Conservation (phyloP, 1,140 invertebrate species). For the Brachionus plicatilis region DNA sequence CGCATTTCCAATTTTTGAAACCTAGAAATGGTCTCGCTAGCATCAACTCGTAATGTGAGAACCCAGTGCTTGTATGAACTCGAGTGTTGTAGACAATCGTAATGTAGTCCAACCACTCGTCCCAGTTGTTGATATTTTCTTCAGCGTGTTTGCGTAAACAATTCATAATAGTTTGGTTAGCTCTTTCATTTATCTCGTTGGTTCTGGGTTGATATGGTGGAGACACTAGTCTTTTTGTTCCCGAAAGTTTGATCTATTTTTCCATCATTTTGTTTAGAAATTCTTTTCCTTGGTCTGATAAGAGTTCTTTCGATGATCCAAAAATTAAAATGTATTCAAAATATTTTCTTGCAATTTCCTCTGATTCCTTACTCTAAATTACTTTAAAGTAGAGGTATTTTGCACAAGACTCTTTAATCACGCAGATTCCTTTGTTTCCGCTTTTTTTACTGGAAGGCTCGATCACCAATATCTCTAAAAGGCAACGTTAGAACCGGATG, state of each 20-base stretch:
- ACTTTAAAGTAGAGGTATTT: background rate
- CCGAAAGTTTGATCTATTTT: background rate
- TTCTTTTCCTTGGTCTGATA: slow-evolving; percentile 30
- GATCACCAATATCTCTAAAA: background rate
- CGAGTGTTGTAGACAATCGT: background rate
- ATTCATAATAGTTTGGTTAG: slow-evolving; percentile 4
- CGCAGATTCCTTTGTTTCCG: background rate
- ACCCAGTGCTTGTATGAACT: background rate
- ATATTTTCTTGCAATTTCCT: background rate
- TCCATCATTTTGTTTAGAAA: background rate
- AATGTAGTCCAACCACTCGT: background rate
- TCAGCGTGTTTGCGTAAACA: background rate
- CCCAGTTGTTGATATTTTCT: background rate
- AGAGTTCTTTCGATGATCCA: background rate
- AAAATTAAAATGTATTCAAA: background rate
- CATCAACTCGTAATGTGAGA: background rate
- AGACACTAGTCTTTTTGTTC: background rate
- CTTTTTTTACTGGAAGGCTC: background rate
- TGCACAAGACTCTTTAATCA: background rate
- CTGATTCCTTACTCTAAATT: background rate
- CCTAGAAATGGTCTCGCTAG: too few relatives aligned
- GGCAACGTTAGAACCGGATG: background rate
- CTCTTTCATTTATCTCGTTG: slow-evolving; percentile 8
- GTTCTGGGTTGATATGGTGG: slow-evolving; percentile 18
- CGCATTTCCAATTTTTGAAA: too few relatives aligned